phyloP scores from a whole-genome alignment of 2,797 vertebrate genomes.

The Poeciliopsis presidionis region DNA sequence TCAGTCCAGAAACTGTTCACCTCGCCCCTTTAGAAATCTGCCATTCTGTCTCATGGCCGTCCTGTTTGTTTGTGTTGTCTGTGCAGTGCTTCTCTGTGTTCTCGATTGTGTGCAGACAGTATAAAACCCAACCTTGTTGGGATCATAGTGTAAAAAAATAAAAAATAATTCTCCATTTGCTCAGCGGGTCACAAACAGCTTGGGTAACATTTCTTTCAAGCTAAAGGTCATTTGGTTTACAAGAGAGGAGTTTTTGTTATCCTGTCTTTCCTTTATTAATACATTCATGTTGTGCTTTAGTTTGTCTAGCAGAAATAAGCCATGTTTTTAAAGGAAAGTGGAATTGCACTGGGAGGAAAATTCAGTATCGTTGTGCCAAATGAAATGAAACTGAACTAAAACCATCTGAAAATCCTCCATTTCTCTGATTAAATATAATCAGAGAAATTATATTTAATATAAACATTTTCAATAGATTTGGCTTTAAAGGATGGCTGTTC shows the following conservation, averaged over 20 bases:
- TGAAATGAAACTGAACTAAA: background rate
- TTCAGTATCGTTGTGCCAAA: conserved; percentile 15
- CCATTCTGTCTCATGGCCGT: conserved; percentile 35
- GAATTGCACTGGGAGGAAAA: conserved; percentile 14
- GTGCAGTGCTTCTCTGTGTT: conserved; percentile 61
- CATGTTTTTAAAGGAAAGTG: conserved; percentile 38
- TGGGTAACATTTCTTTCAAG: background rate
- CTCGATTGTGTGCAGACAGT: conserved; percentile 28
- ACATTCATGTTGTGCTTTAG: conserved; percentile 29
- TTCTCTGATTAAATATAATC: background rate
- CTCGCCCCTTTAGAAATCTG: background rate
- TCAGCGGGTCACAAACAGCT: background rate
- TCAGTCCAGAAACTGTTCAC: background rate
- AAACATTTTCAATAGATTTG: background rate
- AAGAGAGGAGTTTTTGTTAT: background rate
- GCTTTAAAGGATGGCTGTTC: background rate
- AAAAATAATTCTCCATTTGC: background rate
- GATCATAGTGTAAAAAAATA: conserved; percentile 3
- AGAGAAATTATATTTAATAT: no score
- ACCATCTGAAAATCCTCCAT: background rate
- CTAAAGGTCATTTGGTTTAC: conserved; percentile 4
- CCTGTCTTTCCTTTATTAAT: background rate
- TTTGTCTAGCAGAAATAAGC: conserved; percentile 62
- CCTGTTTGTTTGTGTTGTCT: conserved; percentile 52
- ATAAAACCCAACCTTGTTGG: conserved; percentile 13